phyloP scores from a whole-genome alignment of 2,797 vertebrate genomes.

The Notamacropus eugenii region DNA sequence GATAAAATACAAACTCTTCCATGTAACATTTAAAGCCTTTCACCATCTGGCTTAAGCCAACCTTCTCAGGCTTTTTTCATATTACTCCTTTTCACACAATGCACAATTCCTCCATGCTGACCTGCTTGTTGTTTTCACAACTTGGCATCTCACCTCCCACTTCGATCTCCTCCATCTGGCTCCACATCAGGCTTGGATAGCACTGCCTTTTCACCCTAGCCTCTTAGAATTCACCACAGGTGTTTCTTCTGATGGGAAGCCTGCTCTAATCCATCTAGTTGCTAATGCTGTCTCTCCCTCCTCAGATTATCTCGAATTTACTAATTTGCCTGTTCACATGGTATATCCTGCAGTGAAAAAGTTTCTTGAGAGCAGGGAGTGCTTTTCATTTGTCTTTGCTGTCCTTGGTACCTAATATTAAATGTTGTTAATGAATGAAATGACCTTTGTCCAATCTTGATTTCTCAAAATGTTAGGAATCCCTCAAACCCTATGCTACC shows the following conservation, averaged over 20 bases:
- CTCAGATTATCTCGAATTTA: background rate
- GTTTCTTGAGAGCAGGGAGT: background rate
- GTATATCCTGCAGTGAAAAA: background rate
- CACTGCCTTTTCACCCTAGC: background rate
- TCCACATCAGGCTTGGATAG: background rate
- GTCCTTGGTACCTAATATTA: background rate
- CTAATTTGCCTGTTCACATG: background rate
- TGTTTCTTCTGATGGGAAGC: background rate
- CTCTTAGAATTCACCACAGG: background rate
- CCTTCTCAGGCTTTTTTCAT: background rate
- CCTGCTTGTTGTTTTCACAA: background rate
- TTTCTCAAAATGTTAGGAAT: background rate
- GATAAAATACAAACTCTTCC: background rate
- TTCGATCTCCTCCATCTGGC: background rate
- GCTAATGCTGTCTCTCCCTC: background rate
- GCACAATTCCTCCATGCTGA: background rate
- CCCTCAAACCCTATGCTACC: background rate
- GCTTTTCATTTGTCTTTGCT: background rate
- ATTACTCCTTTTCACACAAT: background rate
- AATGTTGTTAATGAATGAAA: background rate
- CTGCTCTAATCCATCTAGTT: background rate
- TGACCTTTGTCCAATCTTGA: background rate
- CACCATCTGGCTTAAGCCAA: background rate
- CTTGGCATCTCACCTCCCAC: background rate
- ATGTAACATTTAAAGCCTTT: background rate